Evolutionary conservation across 2,888 invertebrate genomes (phyloP).

Genomic region (Teleiodes luculella): DNA sequence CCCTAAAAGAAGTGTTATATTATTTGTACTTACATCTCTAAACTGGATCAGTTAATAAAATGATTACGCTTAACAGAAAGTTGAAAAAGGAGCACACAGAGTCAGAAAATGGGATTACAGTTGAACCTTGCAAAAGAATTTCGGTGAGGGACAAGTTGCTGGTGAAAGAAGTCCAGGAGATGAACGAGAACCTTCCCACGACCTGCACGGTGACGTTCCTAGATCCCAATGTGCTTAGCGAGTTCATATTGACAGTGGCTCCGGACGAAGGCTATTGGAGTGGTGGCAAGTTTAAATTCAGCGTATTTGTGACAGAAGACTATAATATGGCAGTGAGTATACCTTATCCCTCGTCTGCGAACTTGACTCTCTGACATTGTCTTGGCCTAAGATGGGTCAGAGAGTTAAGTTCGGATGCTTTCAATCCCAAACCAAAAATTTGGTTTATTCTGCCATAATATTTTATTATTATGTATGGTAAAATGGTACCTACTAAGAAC

Average conservation of each 20-base stretch:
- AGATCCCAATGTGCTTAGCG: conserved; percentile 89
- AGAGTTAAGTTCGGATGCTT: too few relatives aligned
- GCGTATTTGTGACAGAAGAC: conserved; percentile 92
- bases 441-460: too few relatives aligned
- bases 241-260: conserved; percentile 86
- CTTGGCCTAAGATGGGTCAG: too few relatives aligned
- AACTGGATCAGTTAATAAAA: conserved; percentile 44
- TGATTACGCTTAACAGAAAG: conserved; percentile 87
- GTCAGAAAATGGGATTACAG: conserved; percentile 55
- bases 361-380: too few relatives aligned
- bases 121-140: conserved; percentile 76
- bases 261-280: conserved; percentile 95
- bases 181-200: conserved; percentile 89
- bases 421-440: too few relatives aligned
- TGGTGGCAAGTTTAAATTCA: conserved; percentile 92
- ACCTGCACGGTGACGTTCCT: conserved; percentile 89
- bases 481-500: too few relatives aligned
- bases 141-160: conserved; percentile 88
- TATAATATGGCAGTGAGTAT: conserved; percentile 95
- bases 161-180: conserved; percentile 90
- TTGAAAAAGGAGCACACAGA: conserved; percentile 81
- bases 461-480: too few relatives aligned
- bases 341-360: neutral
- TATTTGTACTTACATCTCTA: conserved; percentile 26
- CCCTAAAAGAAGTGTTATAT: conserved; percentile 34